phyloP scores from a whole-genome alignment of 1,140 invertebrate genomes.

The Tribolium castaneum region DNA sequence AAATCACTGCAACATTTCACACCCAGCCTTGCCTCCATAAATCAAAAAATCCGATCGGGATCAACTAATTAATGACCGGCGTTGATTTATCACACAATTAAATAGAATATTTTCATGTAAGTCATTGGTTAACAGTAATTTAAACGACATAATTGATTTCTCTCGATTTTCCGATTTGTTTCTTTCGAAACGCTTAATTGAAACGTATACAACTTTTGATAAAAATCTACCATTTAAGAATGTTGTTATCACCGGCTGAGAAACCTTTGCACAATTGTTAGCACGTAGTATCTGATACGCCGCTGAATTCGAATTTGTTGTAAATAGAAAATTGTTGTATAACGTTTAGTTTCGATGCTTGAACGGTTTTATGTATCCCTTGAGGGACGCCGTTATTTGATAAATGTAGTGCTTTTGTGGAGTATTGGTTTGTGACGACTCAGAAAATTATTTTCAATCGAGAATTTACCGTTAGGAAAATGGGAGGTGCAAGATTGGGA shows the following conservation, averaged over 20 bases:
- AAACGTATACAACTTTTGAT: constrained; percentile 24
- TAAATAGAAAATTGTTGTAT: not conserved
- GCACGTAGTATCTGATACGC: not conserved
- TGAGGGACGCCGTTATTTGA: not conserved
- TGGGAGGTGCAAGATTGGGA: not conserved
- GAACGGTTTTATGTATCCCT: constrained; percentile 1
- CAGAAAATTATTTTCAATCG: not conserved
- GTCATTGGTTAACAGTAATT: not conserved
- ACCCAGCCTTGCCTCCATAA: not conserved
- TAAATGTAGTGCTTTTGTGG: not conserved
- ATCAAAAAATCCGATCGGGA: constrained; percentile 18
- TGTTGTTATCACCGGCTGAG: constrained; percentile 3
- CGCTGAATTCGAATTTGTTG: constrained; percentile 15
- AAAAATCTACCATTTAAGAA: constrained; percentile 22
- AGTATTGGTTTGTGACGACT: not conserved
- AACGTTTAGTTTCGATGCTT: not conserved
- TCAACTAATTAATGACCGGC: not conserved
- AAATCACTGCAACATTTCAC: not conserved
- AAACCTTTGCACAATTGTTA: not conserved
- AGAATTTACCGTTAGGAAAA: not conserved
- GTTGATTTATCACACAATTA: constrained; percentile 16
- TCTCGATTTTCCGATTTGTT: not conserved
- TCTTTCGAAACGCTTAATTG: not conserved
- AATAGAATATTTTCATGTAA: constrained; percentile 33
- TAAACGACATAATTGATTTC: constrained; percentile 15